A percentile compares a stretch with the other conserved stretches of the same genome.
phyloP scores from a whole-genome alignment of 2,797 vertebrate genomes.

The Etheostoma perlongum region DNA sequence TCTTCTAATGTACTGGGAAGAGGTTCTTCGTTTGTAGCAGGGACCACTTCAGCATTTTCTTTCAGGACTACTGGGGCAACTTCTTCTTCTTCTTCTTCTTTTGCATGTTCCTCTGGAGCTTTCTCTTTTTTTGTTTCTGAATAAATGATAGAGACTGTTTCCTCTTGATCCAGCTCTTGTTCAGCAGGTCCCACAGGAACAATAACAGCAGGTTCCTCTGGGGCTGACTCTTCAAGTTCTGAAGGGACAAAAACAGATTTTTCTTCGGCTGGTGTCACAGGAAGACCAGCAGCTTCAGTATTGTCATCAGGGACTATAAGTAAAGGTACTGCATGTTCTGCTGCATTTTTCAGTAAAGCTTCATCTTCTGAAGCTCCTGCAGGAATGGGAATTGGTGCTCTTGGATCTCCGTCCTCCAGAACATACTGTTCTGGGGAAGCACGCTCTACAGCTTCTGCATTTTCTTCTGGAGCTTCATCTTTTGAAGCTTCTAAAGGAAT shows the following conservation, averaged over 20 bases:
- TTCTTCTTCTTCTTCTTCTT: constrained; percentile 12
- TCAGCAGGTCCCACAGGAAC: neutral
- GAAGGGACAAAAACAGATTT: neutral
- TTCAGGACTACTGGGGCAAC: neutral
- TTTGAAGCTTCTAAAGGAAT: neutral
- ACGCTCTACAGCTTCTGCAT: neutral
- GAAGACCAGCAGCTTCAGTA: constrained; percentile 4
- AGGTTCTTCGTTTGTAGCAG: neutral
- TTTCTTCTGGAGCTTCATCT: constrained; percentile 6
- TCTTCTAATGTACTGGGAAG: neutral
- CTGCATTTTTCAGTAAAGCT: constrained; percentile 2
- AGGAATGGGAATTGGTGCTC: neutral
- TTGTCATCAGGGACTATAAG: neutral
- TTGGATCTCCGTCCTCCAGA: neutral
- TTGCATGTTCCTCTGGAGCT: neutral
- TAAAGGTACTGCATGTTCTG: constrained; percentile 4
- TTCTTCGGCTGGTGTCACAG: neutral
- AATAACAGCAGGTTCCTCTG: constrained; percentile 17
- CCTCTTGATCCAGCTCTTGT: neutral
- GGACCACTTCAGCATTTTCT: neutral
- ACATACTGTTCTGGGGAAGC: neutral
- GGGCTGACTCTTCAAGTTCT: neutral
- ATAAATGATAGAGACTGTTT: neutral
- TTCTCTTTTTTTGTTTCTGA: neutral
- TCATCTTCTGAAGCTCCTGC: neutral